Conservation (phyloP, 1,140 invertebrate genomes). For the Oscheius sp. region DNA sequence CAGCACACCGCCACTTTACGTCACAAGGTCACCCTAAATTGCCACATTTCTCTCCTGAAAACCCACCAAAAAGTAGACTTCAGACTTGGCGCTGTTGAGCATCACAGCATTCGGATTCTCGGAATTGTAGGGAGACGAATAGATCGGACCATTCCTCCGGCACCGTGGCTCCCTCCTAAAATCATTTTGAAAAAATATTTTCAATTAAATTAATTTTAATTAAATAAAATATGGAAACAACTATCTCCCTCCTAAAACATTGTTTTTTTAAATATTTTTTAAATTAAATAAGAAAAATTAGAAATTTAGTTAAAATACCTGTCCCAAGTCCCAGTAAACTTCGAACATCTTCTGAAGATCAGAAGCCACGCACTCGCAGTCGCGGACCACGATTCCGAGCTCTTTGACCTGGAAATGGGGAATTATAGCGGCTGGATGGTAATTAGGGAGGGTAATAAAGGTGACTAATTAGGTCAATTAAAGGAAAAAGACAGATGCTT, state of each 20-base stretch:
- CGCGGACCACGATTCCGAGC: slow-evolving; percentile 76
- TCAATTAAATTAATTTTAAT: too few relatives aligned
- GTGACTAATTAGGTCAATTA: neutral
- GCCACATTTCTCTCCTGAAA: too few relatives aligned
- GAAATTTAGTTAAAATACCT: too few relatives aligned
- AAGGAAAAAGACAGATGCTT: neutral
- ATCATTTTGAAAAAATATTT: too few relatives aligned
- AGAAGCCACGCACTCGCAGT: slow-evolving; percentile 78
- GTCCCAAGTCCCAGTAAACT: slow-evolving; percentile 82
- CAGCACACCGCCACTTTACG: too few relatives aligned
- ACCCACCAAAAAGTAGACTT: slow-evolving; percentile 72
- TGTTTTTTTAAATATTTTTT: too few relatives aligned
- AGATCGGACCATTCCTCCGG: slow-evolving; percentile 75
- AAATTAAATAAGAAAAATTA: too few relatives aligned
- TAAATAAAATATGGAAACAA: too few relatives aligned
- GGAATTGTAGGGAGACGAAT: slow-evolving; percentile 74
- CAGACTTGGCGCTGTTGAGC: slow-evolving; percentile 66
- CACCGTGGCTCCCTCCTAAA: slow-evolving; percentile 67
- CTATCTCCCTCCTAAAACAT: too few relatives aligned
- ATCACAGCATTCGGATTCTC: slow-evolving; percentile 73
- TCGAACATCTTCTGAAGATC: slow-evolving; percentile 89
- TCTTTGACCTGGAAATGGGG: slow-evolving; percentile 70
- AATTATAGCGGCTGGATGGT: neutral
- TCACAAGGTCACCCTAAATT: too few relatives aligned
- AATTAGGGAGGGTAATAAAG: neutral